These are phyloP conservation scores for Melanotaenia maccullochi DNA, from an alignment of 2,797 vertebrate genomes.

Conservation along the genomic window DNA sequence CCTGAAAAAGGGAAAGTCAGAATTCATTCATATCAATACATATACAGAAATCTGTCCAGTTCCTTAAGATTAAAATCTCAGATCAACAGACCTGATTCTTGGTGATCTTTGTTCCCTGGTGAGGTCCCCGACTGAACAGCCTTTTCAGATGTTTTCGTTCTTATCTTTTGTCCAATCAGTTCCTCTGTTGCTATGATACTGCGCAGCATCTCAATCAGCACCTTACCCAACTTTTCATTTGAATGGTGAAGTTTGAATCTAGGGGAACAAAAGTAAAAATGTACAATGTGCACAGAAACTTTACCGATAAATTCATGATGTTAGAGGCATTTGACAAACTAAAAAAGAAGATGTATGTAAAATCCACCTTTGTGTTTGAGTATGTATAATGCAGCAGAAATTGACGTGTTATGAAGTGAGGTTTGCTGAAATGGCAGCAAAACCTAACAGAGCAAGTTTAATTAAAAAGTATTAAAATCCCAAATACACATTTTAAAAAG, in stretches of 20 bases:
- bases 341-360: neutral
- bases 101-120: constrained; percentile 50
- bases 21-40: neutral
- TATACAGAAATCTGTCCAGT: neutral
- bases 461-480: neutral
- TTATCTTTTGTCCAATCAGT: constrained; percentile 85
- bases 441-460: neutral
- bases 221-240: constrained; percentile 84
- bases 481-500: neutral
- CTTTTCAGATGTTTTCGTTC: constrained; percentile 49
- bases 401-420: neutral
- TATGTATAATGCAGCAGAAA: neutral
- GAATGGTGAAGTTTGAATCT: constrained; percentile 84
- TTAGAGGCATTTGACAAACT: neutral
- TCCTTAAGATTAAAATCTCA: neutral
- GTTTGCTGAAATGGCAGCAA: neutral
- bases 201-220: constrained; percentile 87
- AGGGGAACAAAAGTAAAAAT: neutral
- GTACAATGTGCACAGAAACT: neutral
- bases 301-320: neutral
- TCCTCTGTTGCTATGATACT: constrained; percentile 84
- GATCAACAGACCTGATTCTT: constrained; percentile 68
- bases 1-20: constrained; percentile 19
- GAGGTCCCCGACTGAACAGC: constrained; percentile 29
- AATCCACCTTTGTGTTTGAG: neutral